These are phyloP conservation scores for Nycticryphes semicollaris DNA, from an alignment of 2,113 vertebrate species.

Conservation along the genomic window DNA sequence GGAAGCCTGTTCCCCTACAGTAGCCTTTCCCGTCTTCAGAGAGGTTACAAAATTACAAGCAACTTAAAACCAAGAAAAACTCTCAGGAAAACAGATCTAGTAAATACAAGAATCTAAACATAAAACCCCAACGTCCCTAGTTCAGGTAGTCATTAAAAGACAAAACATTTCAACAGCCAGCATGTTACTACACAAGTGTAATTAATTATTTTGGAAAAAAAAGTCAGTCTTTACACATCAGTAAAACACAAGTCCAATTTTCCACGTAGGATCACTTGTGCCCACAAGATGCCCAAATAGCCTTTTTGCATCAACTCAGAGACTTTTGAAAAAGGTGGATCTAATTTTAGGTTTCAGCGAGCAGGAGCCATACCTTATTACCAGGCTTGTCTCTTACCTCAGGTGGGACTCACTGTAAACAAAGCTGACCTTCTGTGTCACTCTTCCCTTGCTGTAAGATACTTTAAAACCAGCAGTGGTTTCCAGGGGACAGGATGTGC, in stretches of 20 bases:
- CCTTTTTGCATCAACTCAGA: not conserved
- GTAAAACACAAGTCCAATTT: not conserved
- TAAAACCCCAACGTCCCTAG: not conserved
- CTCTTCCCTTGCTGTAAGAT: rapidly evolving
- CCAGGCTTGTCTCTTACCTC: not conserved
- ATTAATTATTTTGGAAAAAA: not conserved
- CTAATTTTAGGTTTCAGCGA: not conserved
- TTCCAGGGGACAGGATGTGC: not conserved
- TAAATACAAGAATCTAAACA: not conserved
- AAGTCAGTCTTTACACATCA: not conserved
- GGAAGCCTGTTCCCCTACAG: not conserved
- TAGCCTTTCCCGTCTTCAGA: not conserved
- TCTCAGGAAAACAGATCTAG: not conserved
- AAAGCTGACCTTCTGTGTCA: not conserved
- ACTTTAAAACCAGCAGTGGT: not conserved
- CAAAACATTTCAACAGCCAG: not conserved
- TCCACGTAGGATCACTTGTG: not conserved
- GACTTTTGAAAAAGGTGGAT: not conserved
- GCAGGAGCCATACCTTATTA: not conserved
- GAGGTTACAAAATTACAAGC: not conserved
- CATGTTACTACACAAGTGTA: not conserved
- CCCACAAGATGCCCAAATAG: not conserved
- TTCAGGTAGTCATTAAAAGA: not conserved
- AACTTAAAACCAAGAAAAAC: not conserved
- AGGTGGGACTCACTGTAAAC: not conserved